Conservation (phyloP, 1,140 invertebrate species). For the Anastrepha obliqua region DNA sequence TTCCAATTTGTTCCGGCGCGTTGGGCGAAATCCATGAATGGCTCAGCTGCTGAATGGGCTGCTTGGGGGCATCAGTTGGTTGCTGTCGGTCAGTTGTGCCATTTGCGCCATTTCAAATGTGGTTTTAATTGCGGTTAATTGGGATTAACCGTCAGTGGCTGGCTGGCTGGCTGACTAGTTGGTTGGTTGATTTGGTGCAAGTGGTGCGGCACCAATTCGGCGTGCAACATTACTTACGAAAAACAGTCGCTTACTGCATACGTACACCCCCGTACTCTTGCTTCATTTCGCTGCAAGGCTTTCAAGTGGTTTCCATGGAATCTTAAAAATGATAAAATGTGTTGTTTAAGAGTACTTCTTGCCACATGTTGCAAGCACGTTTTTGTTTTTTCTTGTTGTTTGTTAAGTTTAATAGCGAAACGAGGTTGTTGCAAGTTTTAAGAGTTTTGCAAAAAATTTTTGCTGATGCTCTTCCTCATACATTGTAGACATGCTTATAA, state of each 20-base stretch:
- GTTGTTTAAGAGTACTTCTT: neutral
- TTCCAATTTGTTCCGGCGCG: slow-evolving; percentile 17
- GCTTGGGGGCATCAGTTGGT: neutral
- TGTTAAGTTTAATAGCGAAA: neutral
- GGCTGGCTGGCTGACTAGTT: neutral
- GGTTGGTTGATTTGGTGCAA: slow-evolving; percentile 1
- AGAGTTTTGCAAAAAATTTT: too few species aligned
- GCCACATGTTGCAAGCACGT: neutral
- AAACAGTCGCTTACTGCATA: neutral
- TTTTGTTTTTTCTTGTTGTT: neutral
- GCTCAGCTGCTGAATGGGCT: neutral
- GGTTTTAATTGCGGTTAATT: slow-evolving; percentile 73
- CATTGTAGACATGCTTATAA: too few species aligned
- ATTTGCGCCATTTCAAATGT: slow-evolving; percentile 33
- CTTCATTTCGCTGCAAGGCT: neutral
- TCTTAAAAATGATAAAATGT: neutral
- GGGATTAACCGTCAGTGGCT: slow-evolving; percentile 65
- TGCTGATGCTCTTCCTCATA: too few species aligned
- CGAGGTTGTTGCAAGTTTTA: too few species aligned
- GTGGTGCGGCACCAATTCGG: slow-evolving; percentile 29
- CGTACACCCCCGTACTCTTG: neutral
- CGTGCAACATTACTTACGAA: slow-evolving; percentile 7
- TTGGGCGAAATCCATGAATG: slow-evolving; percentile 43
- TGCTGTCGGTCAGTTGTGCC: neutral
- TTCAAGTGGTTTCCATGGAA: slow-evolving; percentile 2